Conservation (phyloP, 2,797 vertebrate species). For the Enteromius argenteus region DNA sequence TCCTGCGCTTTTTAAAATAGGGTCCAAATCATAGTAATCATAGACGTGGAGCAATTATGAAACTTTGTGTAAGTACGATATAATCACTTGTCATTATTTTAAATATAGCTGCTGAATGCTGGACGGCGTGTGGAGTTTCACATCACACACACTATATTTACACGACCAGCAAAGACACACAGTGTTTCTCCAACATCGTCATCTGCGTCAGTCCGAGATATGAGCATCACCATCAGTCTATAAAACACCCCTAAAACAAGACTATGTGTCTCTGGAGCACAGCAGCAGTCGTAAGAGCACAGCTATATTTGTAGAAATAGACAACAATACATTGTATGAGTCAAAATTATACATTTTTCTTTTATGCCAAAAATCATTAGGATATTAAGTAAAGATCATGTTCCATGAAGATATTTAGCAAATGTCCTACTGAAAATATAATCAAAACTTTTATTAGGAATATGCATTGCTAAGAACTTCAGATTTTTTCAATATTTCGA, state of each 20-base stretch:
- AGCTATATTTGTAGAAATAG: too few species aligned
- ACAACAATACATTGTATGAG: not conserved
- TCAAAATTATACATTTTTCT: too few species aligned
- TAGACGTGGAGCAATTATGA: conserved; percentile 59
- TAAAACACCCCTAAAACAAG: not conserved
- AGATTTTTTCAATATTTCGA: too few species aligned
- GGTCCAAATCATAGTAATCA: conserved; percentile 65
- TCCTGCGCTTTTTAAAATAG: conserved; percentile 63
- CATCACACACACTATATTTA: conserved; percentile 57
- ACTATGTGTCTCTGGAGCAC: not conserved
- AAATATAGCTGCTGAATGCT: conserved; percentile 71
- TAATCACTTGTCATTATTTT: conserved; percentile 75
- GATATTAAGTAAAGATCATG: not conserved
- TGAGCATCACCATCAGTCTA: not conserved
- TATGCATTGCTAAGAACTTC: not conserved
- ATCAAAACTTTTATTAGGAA: too few species aligned
- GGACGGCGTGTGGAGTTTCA: conserved; percentile 53
- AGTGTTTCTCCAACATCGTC: conserved; percentile 43
- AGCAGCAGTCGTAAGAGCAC: too few species aligned
- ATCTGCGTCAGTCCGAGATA: not conserved
- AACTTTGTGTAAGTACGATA: conserved; percentile 66
- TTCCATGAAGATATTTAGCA: not conserved
- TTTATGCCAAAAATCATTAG: not conserved
- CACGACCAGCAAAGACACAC: conserved; percentile 41
- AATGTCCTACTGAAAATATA: not conserved